Base-by-base conservation (phyloP, 2,888 invertebrate species). In the Patella pellucida region DNA sequence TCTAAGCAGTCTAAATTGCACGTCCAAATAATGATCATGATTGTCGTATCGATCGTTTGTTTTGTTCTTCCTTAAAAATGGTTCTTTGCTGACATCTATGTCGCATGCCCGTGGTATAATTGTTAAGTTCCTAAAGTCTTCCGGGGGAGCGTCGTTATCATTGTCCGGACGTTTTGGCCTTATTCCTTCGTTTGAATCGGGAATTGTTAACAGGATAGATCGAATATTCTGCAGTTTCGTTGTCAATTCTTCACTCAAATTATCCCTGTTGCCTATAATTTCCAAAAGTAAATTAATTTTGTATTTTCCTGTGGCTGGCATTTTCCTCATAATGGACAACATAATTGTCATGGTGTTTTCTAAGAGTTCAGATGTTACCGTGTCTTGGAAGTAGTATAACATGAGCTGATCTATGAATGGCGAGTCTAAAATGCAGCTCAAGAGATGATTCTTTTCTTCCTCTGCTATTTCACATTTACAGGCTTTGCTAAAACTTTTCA, bases 1-100 rank as follows among this genome's bases (percentile, higher is more conserved):
- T 51, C 95, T 91, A 68, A 96, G 87, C 62, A 96, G 91, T 52
- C 94, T 93, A 85, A 95, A 95, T 83, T 96, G 96, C 9, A 83
- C 91, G 82, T 95, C 94, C 31, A 96, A 91, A 87, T 96, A 96
- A 85, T 95, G 93, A 71, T 94, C 92, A 1, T 94, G 92, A 85
- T 92, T 92, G 1, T 91, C 86, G 87, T 95, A 96, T 0, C 92
- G 92, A 23, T 94, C 95, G 71, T 93, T 89, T 1, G 93, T 89
- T 73, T 94, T 92, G 84, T 94, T 94, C 0, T 93, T 92, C n/a
- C 93, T 90, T 27, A 94, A 82, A 85, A 92, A 93, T 0, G 91
- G 89, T 11, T 84, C 74, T 4, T 80, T 75, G 31, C 79, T 81
- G 3, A 72, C 62, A 1, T 87, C 80, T 51, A 92, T 78, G 73